phyloP scores from a whole-genome alignment of 2,888 invertebrate genomes.

The Agrochola macilenta region DNA sequence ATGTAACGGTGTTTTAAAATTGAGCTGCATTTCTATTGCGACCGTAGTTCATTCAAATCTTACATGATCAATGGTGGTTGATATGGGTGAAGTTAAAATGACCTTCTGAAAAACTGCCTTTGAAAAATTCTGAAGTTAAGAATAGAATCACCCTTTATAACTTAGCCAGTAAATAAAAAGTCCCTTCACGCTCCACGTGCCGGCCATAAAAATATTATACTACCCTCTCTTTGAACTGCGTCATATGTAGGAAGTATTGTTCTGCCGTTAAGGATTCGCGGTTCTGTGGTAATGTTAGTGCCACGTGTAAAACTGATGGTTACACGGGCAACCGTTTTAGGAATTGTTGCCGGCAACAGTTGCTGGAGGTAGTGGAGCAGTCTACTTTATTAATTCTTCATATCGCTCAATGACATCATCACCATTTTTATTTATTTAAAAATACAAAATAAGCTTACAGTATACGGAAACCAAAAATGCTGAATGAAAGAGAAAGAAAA shows the following conservation, averaged over 20 bases:
- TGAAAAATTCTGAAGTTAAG: background rate
- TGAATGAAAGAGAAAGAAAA: too few relatives aligned
- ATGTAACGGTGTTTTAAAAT: too few relatives aligned
- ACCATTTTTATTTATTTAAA: too few relatives aligned
- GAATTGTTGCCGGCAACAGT: background rate
- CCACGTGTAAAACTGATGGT: background rate
- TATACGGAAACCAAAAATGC: too few relatives aligned
- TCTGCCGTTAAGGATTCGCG: slow-evolving; percentile 39
- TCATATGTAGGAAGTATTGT: slow-evolving; percentile 43
- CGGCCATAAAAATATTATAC: slow-evolving; percentile 59
- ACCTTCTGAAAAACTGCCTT: too few relatives aligned
- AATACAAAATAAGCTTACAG: too few relatives aligned
- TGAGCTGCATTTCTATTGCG: too few relatives aligned
- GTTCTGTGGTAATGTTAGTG: slow-evolving; percentile 22
- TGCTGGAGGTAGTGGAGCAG: background rate
- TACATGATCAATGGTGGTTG: too few relatives aligned
- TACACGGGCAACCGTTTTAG: slow-evolving; percentile 13
- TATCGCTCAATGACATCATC: too few relatives aligned
- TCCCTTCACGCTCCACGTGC: slow-evolving; percentile 50
- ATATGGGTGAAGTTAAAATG: too few relatives aligned
- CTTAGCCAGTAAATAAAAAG: slow-evolving; percentile 31
- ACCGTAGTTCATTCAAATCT: too few relatives aligned
- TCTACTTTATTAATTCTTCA: background rate
- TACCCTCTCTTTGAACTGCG: slow-evolving; percentile 40
- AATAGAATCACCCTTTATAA: background rate